Evolutionary conservation across 2,113 vertebrate species (phyloP), one percentile per base, ranked within the genome.

Genomic region (Labeo rohita): DNA sequence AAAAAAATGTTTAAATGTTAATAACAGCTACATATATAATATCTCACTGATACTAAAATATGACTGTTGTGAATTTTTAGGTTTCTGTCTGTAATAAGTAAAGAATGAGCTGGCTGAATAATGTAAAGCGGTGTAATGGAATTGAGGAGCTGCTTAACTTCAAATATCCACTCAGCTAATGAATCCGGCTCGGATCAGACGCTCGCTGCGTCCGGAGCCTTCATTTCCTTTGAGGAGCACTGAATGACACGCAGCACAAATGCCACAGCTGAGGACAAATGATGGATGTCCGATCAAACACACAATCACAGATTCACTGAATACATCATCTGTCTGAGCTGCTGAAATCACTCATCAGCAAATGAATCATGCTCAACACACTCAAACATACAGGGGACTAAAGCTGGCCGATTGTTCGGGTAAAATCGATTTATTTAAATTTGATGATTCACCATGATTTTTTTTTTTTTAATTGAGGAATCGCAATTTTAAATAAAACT

Each of bases 101-200:
- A 16, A 15, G 36, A 92, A 93, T 86, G 88, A 93, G 93, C 91
- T 28, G 93, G 89, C 90, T 28, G 91, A 95, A 93, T 95, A 94
- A 95, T 93, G 94, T 92, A 95, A 95, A 97, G 96, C 94, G 95
- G 92, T 91, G 90, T 95, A 96, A 96, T 96, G 93, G 95, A 95
- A 95, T 87, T 93, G 93, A 94, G 89, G 89, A 93, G 93, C 92
- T 77, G 92, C 91, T 92, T 90, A 89, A 92, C 95, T 95, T 97
- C 95, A 95, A 91, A 94, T 95, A 95, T 95, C 95, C 93, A 96
- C 94, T 96, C 94, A 95, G 92, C 95, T 96, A 95, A 96, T 95
- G 95, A 92, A 93, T 90, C 92, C 87, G 92, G 92, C 34, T 91
- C 88, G 80, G 87, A 91, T 95, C 87, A 91, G 89, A 91, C 92